Conservation (phyloP, 92 coral and sea anemone species). For the Porites cylindrica region DNA sequence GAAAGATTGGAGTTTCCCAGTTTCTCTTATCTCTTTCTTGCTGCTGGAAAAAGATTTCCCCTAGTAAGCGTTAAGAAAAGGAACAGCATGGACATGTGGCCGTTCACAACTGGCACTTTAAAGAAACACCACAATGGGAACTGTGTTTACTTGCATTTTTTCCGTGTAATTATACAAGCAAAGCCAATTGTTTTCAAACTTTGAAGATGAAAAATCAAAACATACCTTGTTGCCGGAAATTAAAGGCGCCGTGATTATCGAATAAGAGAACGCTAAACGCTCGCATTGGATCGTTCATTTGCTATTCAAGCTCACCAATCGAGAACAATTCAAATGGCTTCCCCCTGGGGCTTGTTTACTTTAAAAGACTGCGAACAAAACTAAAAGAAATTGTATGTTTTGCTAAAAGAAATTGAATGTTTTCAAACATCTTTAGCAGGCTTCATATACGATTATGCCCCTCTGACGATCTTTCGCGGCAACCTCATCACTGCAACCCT, state of each 20-base stretch:
- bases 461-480: too few species aligned
- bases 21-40: not conserved
- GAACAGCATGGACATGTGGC: not conserved
- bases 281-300: not conserved
- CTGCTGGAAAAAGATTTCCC: too few species aligned
- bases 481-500: not conserved
- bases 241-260: conserved; percentile 40
- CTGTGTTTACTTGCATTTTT: conserved; percentile 34
- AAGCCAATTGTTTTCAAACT: conserved; percentile 51
- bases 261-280: conserved; percentile 26
- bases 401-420: not conserved
- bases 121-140: not conserved
- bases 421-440: conserved; percentile 15
- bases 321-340: conserved; percentile 5
- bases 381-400: not conserved
- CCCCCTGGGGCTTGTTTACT: conserved; percentile 15
- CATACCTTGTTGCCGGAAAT: conserved; percentile 50
- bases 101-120: not conserved
- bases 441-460: not conserved
- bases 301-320: conserved; percentile 8
- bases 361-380: conserved; percentile 12
- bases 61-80: too few species aligned
- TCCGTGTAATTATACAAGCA: conserved; percentile 48
- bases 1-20: not conserved
- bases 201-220: conserved; percentile 37